Conservation (phyloP, 2,113 vertebrate genomes). For the Halcyon malimbica region DNA sequence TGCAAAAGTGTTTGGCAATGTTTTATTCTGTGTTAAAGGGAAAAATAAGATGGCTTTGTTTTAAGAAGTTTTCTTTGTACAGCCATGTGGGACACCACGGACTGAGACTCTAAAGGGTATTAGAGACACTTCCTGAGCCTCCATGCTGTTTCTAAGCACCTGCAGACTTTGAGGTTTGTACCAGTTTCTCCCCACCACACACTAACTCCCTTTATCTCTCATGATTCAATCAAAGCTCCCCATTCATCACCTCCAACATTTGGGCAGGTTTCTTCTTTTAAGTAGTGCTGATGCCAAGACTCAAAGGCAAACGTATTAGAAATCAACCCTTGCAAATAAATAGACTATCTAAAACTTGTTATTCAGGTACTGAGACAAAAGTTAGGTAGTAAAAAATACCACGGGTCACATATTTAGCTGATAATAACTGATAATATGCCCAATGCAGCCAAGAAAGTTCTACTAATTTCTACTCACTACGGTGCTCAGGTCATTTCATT, state of each 20-base stretch:
- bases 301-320: background rate
- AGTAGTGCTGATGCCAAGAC: background rate
- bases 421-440: background rate
- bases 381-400: background rate
- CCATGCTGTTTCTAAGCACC: background rate
- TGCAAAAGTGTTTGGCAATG: background rate
- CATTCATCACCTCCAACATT: constrained; percentile 10
- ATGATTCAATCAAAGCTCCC: background rate
- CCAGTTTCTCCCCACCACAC: background rate
- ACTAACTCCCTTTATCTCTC: background rate
- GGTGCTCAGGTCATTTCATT: background rate
- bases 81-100: background rate
- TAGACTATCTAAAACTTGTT: background rate
- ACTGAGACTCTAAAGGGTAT: background rate
- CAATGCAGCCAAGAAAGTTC: background rate
- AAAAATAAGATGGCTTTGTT: constrained; percentile 44
- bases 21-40: constrained; percentile 8
- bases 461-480: background rate
- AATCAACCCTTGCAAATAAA: background rate
- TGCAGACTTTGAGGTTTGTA: background rate
- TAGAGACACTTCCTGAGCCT: constrained; percentile 32
- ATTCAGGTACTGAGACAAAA: background rate
- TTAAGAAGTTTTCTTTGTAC: constrained; percentile 31
- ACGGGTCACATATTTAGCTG: background rate
- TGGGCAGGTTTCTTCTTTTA: background rate